Evolutionary conservation across 2,797 vertebrate genomes (phyloP), one percentile per base, ranked within the genome.

Genomic region (Iguana delicatissima): DNA sequence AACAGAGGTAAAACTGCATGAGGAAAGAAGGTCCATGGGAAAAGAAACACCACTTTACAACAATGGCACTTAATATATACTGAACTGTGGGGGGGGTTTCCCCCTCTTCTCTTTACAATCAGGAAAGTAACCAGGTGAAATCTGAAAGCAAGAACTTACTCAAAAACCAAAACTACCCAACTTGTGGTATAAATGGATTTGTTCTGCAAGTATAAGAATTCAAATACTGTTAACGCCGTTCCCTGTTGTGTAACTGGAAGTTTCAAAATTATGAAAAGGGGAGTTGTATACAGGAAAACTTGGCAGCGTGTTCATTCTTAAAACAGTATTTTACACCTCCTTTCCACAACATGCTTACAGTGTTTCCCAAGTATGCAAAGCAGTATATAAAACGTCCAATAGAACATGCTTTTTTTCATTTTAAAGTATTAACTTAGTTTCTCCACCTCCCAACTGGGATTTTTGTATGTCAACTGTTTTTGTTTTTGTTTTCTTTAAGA

Each of bases 21-120:
- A 95, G 97, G 96, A 96, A 97, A 96, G 95, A 96, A 96, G 94
- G 96, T 96, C 96, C 97, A 97, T 93, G 96, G 74, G 32, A 32
- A n/a, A 29, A 29, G 96, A 96, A 97, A 97, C 96, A 97, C 93
- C 96, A 97, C 97, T 96, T 84, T 95, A 97, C 96, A 95, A 97
- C 97, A 97, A 97, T 98, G 98, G 98, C 97, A 98, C 97, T 97
- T 97, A 96, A 67, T 95, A 95, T 96, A 97, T 95, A 97, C 95
- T 93, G 95, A 96, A 96, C 95, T 95, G 42, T 73, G 67, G 42
- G 42, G 1, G 1, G 1, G 35, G 9, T 38, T 38, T 50, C 12
- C 26, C 82, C 72, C 50, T 26, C 0, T 35, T 72, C 12, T 26
- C 20, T 83, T 97, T 94, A 97, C 96, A 96, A 93, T 95, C 94